These are phyloP conservation scores for Caenorhabditis sp. DNA, from an alignment of 2,888 invertebrate species.

Conservation along the genomic window DNA sequence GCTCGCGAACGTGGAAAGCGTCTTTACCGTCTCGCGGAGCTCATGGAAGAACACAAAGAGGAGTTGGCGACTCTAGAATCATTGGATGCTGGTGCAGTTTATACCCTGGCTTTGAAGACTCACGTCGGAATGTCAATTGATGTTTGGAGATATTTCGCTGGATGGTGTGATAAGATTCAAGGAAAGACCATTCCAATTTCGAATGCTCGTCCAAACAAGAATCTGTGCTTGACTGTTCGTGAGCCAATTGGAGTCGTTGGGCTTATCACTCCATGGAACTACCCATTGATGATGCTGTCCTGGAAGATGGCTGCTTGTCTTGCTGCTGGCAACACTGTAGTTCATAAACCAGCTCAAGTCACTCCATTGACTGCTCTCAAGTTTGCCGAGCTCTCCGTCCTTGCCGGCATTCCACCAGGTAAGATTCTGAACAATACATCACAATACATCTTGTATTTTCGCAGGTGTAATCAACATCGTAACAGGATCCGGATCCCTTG, in stretches of 20 bases:
- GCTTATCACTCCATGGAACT: slow-evolving; percentile 97
- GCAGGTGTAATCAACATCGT: slow-evolving; percentile 91
- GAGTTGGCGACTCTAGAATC: slow-evolving; percentile 95
- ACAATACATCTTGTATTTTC: background rate
- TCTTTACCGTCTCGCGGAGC: slow-evolving; percentile 92
- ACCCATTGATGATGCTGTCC: slow-evolving; percentile 97
- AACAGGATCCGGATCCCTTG: slow-evolving; percentile 84
- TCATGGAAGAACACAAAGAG: slow-evolving; percentile 95
- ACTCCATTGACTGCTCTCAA: slow-evolving; percentile 95
- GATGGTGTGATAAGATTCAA: slow-evolving; percentile 94
- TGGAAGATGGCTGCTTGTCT: slow-evolving; percentile 99
- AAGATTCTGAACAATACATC: background rate
- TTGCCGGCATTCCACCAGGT: slow-evolving; percentile 95
- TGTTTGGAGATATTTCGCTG: slow-evolving; percentile 96
- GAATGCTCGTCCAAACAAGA: slow-evolving; percentile 93
- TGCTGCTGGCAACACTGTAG: slow-evolving; percentile 96
- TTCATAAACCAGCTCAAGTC: slow-evolving; percentile 93
- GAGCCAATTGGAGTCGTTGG: slow-evolving; percentile 89
- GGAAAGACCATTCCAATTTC: slow-evolving; percentile 94
- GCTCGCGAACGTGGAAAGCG: slow-evolving; percentile 92
- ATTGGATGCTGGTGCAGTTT: slow-evolving; percentile 96
- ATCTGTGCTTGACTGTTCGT: slow-evolving; percentile 91
- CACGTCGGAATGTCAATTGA: slow-evolving; percentile 98
- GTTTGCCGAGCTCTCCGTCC: slow-evolving; percentile 92
- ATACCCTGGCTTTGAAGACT: slow-evolving; percentile 95